A percentile compares a stretch with the other conserved stretches of the same genome.
These are phyloP conservation scores for Burhinus bistriatus DNA, from an alignment of 2,113 vertebrate genomes.

Conservation along the genomic window DNA sequence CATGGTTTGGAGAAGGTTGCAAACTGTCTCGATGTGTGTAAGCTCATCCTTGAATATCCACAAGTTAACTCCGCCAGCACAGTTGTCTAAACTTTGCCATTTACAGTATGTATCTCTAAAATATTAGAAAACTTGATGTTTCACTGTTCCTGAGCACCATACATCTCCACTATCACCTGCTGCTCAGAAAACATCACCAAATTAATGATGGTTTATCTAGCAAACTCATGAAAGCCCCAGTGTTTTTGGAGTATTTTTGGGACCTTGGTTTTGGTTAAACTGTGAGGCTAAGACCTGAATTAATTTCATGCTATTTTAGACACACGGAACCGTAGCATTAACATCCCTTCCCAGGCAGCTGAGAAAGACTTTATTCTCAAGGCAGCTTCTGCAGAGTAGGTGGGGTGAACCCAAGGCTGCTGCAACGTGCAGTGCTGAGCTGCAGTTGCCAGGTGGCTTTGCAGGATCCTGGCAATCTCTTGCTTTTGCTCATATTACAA, in stretches of 20 bases:
- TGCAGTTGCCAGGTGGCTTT: not conserved
- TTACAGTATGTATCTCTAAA: not conserved
- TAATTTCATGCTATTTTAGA: not conserved
- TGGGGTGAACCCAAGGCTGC: not conserved
- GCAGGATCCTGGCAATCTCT: not conserved
- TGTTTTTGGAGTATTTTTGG: not conserved
- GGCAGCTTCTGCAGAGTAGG: not conserved
- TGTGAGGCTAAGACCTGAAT: not conserved
- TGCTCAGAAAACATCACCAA: not conserved
- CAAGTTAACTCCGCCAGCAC: not conserved
- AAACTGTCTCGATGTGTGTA: not conserved
- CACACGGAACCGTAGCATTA: rapidly evolving
- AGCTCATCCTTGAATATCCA: not conserved
- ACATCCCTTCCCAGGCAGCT: not conserved
- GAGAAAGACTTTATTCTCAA: not conserved
- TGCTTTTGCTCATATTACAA: not conserved
- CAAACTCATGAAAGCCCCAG: not conserved
- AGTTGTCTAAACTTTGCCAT: not conserved
- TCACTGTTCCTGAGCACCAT: not conserved
- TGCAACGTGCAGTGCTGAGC: not conserved
- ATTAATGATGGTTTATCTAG: not conserved
- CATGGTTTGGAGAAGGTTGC: not conserved
- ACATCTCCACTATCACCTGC: not conserved
- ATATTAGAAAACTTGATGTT: not conserved
- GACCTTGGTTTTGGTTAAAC: not conserved